Conservation (phyloP, 2,888 invertebrate genomes). For the Emmelina monodactyla region DNA sequence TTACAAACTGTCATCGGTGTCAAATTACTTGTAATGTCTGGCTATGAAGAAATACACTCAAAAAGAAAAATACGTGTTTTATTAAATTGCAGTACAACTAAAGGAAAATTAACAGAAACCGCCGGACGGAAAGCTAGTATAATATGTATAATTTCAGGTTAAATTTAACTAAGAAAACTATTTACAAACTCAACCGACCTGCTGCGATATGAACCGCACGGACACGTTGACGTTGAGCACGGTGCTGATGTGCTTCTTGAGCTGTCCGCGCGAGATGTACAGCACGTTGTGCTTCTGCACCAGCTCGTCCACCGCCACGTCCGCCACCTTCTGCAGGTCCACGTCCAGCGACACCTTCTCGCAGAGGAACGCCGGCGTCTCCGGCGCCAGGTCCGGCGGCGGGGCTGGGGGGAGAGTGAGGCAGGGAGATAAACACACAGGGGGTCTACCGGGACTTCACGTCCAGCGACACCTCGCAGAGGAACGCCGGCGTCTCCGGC, state of each 20-base stretch:
- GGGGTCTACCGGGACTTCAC: no score
- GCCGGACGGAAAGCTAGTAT: no score
- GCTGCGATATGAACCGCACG: slow-evolving; percentile 90
- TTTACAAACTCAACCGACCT: slow-evolving; percentile 59
- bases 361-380: slow-evolving; percentile 87
- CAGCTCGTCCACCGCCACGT: slow-evolving; percentile 87
- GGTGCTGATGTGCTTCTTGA: slow-evolving; percentile 91
- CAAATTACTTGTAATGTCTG: no score
- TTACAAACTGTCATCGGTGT: no score
- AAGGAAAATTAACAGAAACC: no score
- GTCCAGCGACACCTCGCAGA: slow-evolving; percentile 91
- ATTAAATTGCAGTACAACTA: no score
- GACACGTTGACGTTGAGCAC: slow-evolving; percentile 90
- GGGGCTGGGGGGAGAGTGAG: no score
- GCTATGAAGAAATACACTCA: no score
- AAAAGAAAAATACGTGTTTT: no score
- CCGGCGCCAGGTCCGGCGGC: slow-evolving; percentile 44
- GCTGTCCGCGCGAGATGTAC: slow-evolving; percentile 85
- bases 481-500: slow-evolving; percentile 78
- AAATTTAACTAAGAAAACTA: no score
- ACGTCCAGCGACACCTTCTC: slow-evolving; percentile 90
- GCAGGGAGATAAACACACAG: no score
- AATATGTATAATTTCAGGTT: no score
- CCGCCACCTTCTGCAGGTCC: slow-evolving; percentile 88
- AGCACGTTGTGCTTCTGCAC: slow-evolving; percentile 83